phyloP scores from a whole-genome alignment of 2,888 invertebrate species.

The Acleris laterana region DNA sequence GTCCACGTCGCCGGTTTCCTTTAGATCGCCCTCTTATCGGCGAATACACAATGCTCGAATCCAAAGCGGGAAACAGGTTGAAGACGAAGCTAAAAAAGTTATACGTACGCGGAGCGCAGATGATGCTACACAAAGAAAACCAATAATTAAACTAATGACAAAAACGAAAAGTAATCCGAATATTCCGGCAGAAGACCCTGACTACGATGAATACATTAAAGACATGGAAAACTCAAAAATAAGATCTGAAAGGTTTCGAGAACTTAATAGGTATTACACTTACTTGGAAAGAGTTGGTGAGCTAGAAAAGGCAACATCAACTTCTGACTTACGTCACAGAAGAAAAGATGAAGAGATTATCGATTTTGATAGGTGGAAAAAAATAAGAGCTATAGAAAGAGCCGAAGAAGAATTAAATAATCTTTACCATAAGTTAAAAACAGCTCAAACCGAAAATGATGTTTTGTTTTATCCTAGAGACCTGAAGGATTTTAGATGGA shows the following conservation, averaged over 20 bases:
- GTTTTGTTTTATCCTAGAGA: constrained; percentile 92
- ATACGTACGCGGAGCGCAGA: constrained; percentile 87
- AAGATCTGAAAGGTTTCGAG: constrained; percentile 92
- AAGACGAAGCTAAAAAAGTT: constrained; percentile 57
- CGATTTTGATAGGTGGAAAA: constrained; percentile 94
- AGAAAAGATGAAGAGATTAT: constrained; percentile 91
- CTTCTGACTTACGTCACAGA: constrained; percentile 88
- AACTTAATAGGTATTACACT: constrained; percentile 93
- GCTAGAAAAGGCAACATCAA: constrained; percentile 90
- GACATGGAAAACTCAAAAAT: constrained; percentile 87
- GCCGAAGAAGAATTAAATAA: constrained; percentile 92
- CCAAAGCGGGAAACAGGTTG: constrained; percentile 65
- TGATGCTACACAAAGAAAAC: constrained; percentile 78
- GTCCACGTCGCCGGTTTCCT: constrained; percentile 83
- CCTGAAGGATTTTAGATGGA: constrained; percentile 90
- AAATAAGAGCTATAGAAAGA: constrained; percentile 90
- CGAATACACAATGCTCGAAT: constrained; percentile 84
- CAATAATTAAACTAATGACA: constrained; percentile 43
- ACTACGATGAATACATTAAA: constrained; percentile 87
- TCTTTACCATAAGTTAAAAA: constrained; percentile 90
- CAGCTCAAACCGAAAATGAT: constrained; percentile 92
- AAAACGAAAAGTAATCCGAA: constrained; percentile 72
- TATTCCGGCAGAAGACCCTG: constrained; percentile 78
- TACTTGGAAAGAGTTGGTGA: constrained; percentile 93
- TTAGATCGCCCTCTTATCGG: constrained; percentile 87